Base-by-base conservation (phyloP, 2,113 vertebrate species). In the Mirza zaza region DNA sequence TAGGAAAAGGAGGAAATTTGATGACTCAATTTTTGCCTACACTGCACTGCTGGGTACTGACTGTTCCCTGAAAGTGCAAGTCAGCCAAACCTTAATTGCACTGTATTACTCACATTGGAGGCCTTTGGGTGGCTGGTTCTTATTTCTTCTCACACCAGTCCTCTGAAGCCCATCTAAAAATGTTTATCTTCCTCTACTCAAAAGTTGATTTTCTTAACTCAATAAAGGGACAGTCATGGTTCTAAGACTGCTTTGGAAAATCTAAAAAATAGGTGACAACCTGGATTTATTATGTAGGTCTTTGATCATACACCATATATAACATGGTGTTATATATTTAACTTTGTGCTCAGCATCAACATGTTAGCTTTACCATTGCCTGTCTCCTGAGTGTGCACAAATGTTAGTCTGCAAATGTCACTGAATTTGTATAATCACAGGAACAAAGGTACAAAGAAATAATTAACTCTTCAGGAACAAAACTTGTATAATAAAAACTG, bases 21-120 rank as follows among this genome's bases (percentile, higher is more conserved):
- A 96, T 80, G 39, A 76, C 45, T 50, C 48, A 73, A 34, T 73
- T 92, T 96, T 97, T 97, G 81, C 71, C 73, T 81, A 81, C 32
- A 63, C 65, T 81, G 91, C 86, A 97, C 87, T 90, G 23, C 65
- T 90, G 63, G 39, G 39, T 67, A 90, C 57, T 95, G 93, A 63
- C 50, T 95, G 94, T 90, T 71, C 32, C 36, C 52, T 94, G 55
- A 87, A 95, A 83, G 36, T 87, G 9, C 59, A 88, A 90, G 65
- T 96, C 32, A 85, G 67, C 61, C 83, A 96, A 97, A 94, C 77
- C 68, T 48, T 94, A 95, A 97, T 75, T 95, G 50, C 8, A 88
- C 29, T 61, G 6, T 50, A 45, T 8, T 36, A 76, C 71, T 84
- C 8, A 82, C 68, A 83, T 8, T 75, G 73, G 77, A 59, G 29